Evolutionary conservation across 2,113 vertebrate species (phyloP).

Genomic region (Petrocephalus microphthalmus): DNA sequence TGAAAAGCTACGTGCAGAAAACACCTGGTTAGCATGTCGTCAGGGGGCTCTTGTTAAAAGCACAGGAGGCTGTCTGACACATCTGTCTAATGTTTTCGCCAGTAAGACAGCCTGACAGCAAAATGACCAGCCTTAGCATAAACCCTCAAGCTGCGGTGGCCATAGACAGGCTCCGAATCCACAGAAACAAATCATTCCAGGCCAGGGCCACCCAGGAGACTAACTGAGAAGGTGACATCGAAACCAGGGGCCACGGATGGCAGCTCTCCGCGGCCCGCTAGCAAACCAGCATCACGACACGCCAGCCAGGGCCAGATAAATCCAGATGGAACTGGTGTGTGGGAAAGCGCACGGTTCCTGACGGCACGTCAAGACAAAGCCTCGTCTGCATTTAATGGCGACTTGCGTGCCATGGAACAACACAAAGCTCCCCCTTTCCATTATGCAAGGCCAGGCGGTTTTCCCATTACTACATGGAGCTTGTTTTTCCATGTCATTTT

Average conservation of each 20-base stretch:
- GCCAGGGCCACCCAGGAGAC: not conserved
- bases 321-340: not conserved
- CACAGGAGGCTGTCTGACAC: not conserved
- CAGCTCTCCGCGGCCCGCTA: not conserved
- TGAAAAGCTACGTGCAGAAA: not conserved
- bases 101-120: not conserved
- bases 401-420: not conserved
- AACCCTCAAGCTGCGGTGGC: not conserved
- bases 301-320: conserved; percentile 3
- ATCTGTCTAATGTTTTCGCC: not conserved
- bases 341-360: not conserved
- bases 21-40: not conserved
- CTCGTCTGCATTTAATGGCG: not conserved
- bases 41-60: not conserved
- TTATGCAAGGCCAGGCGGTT: not conserved
- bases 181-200: not conserved
- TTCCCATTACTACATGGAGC: not conserved
- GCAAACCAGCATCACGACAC: not conserved
- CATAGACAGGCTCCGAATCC: not conserved
- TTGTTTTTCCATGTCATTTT: not conserved
- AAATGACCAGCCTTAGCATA: not conserved
- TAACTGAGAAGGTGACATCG: not conserved
- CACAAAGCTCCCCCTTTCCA: not conserved
- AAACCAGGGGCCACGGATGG: not conserved
- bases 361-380: not conserved